phyloP scores from a whole-genome alignment of 2,797 vertebrate species.

The Halcyon chelicuti region DNA sequence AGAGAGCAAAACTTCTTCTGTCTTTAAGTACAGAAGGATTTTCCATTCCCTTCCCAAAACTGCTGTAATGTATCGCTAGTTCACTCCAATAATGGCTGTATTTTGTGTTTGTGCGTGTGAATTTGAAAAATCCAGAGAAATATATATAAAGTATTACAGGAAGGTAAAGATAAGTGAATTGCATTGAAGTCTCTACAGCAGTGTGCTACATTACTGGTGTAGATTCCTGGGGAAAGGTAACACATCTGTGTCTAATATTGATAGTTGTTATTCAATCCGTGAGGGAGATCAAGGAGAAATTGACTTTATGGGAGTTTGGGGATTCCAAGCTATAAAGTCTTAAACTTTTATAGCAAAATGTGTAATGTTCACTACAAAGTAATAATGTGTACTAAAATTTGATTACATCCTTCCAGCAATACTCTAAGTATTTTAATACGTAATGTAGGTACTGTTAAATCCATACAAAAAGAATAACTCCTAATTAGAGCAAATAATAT shows the following conservation, averaged over 20 bases:
- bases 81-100: not conserved
- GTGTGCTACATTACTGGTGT: not conserved
- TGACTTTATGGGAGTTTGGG: constrained; percentile 80
- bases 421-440: not conserved
- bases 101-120: not conserved
- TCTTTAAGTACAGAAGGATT: not conserved
- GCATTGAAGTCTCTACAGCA: not conserved
- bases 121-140: not conserved
- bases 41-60: not conserved
- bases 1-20: not conserved
- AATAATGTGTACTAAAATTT: not conserved
- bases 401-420: not conserved
- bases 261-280: not conserved
- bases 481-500: not conserved
- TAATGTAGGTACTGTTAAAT: not conserved
- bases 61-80: not conserved
- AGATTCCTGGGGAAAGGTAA: not conserved
- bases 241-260: not conserved
- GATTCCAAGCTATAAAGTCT: constrained; percentile 85
- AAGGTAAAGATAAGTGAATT: not conserved
- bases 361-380: not conserved
- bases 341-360: not conserved
- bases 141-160: not conserved
- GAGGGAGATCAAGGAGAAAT: constrained; percentile 78
- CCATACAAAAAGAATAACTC: not conserved